Base-by-base conservation (phyloP, 1,140 invertebrate genomes). In the Drosophila varians region DNA sequence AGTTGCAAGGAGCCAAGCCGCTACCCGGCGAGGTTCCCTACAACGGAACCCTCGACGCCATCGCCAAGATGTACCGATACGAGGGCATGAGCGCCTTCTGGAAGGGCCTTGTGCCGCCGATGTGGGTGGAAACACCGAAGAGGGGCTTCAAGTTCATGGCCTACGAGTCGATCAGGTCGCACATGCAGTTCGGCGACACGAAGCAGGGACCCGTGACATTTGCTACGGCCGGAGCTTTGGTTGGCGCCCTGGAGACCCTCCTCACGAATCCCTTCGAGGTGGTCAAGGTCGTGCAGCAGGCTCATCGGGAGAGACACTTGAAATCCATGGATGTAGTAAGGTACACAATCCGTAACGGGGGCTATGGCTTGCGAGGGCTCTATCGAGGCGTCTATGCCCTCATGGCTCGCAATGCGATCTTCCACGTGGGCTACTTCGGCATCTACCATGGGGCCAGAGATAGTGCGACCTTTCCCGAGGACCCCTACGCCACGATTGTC, bases 181-280 rank as follows among this genome's bases (percentile, higher is more conserved):
- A 96, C 54, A 97, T 97, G 91, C 91, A 95, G 82, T 96, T 96
- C 91, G 95, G 94, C 12, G 92, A 94, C 25, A 91, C 92, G 48
- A 91, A 92, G 48, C 93, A 95, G 3, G 95, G 95, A 34, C 93
- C 95, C 61, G 74, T 96, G 96, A 96, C 96, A 42, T 96, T 96
- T 92, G 94, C 96, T 14, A 90, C 96, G 61, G 95, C 97, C 77
- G 97, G 97, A 45, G 92, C 97, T 1, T 93, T 94, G 55, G 95
- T 96, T 25, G 97, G 97, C 31, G 91, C 96, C 1, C 96, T 97
- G 6, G 97, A 98, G 92, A 96, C 94, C 4, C 92, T 98, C 57
- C 91, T 98, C 31, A 95, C 98, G 0, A 98, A 97, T 92, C 97
- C 97, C 0, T 98, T 98, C 92, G 97, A 98, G 93, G 96, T 98